phyloP scores from a whole-genome alignment of 1,140 invertebrate genomes.

The Idris sp. region DNA sequence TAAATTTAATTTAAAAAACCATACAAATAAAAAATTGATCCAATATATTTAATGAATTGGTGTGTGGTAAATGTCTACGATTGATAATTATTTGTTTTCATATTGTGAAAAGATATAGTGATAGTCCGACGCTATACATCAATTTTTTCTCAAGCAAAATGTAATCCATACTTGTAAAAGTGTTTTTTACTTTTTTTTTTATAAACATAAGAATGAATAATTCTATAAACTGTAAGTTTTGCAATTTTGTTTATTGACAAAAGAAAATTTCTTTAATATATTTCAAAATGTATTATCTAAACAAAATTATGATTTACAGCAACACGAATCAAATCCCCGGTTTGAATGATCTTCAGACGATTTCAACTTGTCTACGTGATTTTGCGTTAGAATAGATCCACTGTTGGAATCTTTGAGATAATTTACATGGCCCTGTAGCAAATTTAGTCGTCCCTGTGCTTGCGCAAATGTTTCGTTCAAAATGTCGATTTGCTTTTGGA shows the following conservation, averaged over 20 bases:
- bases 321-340: constrained; percentile 72
- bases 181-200: constrained; percentile 46
- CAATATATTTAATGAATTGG: constrained; percentile 9
- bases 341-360: no score
- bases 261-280: constrained; percentile 59
- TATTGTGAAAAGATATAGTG: constrained; percentile 59
- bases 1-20: no score
- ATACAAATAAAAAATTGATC: no score
- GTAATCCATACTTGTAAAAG: constrained; percentile 30
- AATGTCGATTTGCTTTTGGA: constrained; percentile 83
- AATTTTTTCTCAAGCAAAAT: constrained; percentile 36
- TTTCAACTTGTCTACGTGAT: no score
- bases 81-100: constrained; percentile 11
- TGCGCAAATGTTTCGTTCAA: constrained; percentile 84
- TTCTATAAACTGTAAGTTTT: constrained; percentile 45
- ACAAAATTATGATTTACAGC: constrained; percentile 64
- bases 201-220: constrained; percentile 40
- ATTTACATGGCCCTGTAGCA: constrained; percentile 82
- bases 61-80: constrained; percentile 13
- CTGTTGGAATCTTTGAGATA: constrained; percentile 80
- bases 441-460: constrained; percentile 82
- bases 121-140: constrained; percentile 26
- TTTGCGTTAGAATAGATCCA: constrained; percentile 69
- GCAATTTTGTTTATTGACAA: constrained; percentile 42
- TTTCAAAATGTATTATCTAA: constrained; percentile 22